Conservation (phyloP, 2,888 invertebrate species). For the Laspeyria flexula region DNA sequence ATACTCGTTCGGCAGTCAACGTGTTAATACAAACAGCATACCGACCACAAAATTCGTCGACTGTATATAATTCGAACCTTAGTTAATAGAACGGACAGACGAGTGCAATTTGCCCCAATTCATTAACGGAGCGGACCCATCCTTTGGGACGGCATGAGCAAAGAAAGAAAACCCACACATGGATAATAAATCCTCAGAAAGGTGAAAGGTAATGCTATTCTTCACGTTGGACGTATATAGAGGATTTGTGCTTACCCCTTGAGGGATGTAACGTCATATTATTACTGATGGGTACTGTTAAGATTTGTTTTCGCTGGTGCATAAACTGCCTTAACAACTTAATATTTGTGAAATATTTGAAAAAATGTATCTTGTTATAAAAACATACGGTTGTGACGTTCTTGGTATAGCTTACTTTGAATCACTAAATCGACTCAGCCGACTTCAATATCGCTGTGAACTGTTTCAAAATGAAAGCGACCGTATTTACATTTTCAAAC, state of each 20-base stretch:
- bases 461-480: no score
- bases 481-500: no score
- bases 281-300: neutral
- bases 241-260: conserved; percentile 19
- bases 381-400: no score
- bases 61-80: neutral
- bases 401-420: no score
- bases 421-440: no score
- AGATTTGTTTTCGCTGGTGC: neutral
- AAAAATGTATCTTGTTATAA: no score
- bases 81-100: conserved; percentile 6
- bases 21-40: neutral
- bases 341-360: no score
- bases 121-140: conserved; percentile 8
- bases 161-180: conserved; percentile 9
- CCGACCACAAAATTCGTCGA: neutral
- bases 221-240: conserved; percentile 18
- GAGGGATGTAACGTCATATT: neutral
- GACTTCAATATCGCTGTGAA: no score
- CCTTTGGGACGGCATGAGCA: conserved; percentile 3
- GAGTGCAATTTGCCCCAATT: conserved; percentile 11
- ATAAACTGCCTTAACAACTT: no score
- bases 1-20: no score
- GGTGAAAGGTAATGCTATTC: conserved; percentile 31
- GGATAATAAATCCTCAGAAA: conserved; percentile 30